These are phyloP conservation scores for Arvicanthis niloticus DNA, from an alignment of 2,113 vertebrate species.

Conservation along the genomic window DNA sequence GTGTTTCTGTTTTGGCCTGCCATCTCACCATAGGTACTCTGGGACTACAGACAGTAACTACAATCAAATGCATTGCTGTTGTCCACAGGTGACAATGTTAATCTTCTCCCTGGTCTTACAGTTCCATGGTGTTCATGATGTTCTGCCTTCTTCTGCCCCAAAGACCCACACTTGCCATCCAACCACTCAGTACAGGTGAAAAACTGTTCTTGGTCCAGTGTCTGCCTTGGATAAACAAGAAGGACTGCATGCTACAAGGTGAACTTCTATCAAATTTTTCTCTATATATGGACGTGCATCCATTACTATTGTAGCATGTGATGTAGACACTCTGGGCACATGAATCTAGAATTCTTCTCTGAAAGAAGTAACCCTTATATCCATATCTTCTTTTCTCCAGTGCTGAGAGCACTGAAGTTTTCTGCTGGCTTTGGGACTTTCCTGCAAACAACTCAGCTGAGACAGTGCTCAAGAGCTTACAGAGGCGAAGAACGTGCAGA, in stretches of 20 bases:
- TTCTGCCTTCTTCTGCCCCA: background rate
- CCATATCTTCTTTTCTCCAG: background rate
- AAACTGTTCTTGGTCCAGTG: background rate
- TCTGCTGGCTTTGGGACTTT: background rate
- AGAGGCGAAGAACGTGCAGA: background rate
- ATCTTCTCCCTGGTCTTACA: background rate
- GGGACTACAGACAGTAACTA: too few relatives aligned
- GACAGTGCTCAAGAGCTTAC: background rate
- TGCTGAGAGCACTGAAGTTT: background rate
- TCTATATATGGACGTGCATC: background rate
- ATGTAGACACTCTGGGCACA: background rate
- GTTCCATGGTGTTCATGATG: background rate
- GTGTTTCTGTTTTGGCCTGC: background rate
- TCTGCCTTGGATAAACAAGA: conserved; percentile 95
- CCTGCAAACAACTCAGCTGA: too few relatives aligned
- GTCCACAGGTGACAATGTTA: too few relatives aligned
- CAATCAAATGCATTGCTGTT: background rate
- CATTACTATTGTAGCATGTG: background rate
- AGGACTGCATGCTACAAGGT: conserved; percentile 88
- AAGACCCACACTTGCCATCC: background rate
- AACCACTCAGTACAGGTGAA: background rate
- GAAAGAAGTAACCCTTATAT: background rate
- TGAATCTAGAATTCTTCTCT: background rate
- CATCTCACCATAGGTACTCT: background rate
- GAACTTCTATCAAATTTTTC: background rate